These are phyloP conservation scores for Lepisosteus osseus DNA, from an alignment of 2,113 vertebrate species.

Conservation along the genomic window DNA sequence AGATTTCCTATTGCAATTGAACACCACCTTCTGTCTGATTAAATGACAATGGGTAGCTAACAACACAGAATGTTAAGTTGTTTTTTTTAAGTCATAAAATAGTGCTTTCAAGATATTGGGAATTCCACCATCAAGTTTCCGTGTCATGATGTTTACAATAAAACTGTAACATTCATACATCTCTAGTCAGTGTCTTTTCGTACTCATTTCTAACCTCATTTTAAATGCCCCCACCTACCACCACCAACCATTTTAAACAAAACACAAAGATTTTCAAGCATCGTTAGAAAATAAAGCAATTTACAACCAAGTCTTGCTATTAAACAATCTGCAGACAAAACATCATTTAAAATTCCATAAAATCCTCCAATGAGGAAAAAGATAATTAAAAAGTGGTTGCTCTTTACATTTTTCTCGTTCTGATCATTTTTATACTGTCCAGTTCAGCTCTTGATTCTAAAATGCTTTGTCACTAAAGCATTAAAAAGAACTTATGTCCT, in stretches of 20 bases:
- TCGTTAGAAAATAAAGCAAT: constrained; percentile 92
- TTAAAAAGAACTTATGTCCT: constrained; percentile 87
- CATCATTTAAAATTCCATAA: constrained; percentile 79
- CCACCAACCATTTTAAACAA: constrained; percentile 75
- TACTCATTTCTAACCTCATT: constrained; percentile 78
- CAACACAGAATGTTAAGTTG: constrained; percentile 38
- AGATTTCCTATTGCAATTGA: constrained; percentile 46
- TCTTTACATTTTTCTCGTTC: constrained; percentile 66
- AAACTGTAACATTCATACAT: constrained; percentile 83
- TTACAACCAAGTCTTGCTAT: constrained; percentile 86
- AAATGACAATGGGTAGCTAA: constrained; percentile 51
- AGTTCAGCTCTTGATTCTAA: constrained; percentile 82
- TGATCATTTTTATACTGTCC: constrained; percentile 67
- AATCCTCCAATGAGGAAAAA: constrained; percentile 79
- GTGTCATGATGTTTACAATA: constrained; percentile 92
- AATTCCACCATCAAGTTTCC: constrained; percentile 90
- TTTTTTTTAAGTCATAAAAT: constrained; percentile 23
- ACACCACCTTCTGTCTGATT: constrained; percentile 46
- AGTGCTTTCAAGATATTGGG: constrained; percentile 62
- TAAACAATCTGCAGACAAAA: constrained; percentile 88
- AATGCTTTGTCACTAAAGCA: constrained; percentile 83
- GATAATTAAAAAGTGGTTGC: constrained; percentile 69
- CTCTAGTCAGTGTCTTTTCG: constrained; percentile 78
- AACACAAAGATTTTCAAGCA: constrained; percentile 87
- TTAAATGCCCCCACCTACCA: constrained; percentile 84